Percentiles rank a stretch among this genome's conserved stretches.
Conservation (phyloP, 2,888 invertebrate species). For the Temnothorax ravouxi region DNA sequence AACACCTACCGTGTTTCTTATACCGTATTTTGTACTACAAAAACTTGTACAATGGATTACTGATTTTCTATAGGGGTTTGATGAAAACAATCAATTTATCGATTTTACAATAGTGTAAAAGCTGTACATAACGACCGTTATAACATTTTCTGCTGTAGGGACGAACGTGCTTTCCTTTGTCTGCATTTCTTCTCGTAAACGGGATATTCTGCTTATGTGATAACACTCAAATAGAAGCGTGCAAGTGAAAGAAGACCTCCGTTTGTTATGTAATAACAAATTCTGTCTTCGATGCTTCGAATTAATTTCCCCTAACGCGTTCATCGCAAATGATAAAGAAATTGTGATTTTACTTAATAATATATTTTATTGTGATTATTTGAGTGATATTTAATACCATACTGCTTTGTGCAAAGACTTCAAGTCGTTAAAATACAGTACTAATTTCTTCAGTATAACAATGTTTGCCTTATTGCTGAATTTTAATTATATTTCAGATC, state of each 20-base stretch:
- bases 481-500: conserved; percentile 47
- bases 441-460: conserved; percentile 65
- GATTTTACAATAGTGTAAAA: conserved; percentile 67
- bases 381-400: conserved; percentile 59
- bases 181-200: conserved; percentile 65
- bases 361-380: conserved; percentile 67
- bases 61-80: conserved; percentile 68
- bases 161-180: conserved; percentile 65
- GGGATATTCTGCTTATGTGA: conserved; percentile 64
- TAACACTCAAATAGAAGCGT: conserved; percentile 59
- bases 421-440: conserved; percentile 64
- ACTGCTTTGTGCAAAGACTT: conserved; percentile 69
- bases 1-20: conserved; percentile 62
- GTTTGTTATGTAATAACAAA: conserved; percentile 62
- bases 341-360: conserved; percentile 72
- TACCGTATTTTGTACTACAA: conserved; percentile 71
- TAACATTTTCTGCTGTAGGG: conserved; percentile 62
- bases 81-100: conserved; percentile 54
- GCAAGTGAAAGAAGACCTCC: conserved; percentile 60
- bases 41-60: conserved; percentile 64
- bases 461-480: conserved; percentile 63
- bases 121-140: conserved; percentile 66
- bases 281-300: conserved; percentile 61
- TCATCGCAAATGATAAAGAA: conserved; percentile 61
- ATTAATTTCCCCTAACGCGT: conserved; percentile 66